A percentile compares a stretch with the other conserved stretches of the same genome.
Evolutionary conservation across 2,888 invertebrate genomes (phyloP).

Genomic region (Myopa testacea): DNA sequence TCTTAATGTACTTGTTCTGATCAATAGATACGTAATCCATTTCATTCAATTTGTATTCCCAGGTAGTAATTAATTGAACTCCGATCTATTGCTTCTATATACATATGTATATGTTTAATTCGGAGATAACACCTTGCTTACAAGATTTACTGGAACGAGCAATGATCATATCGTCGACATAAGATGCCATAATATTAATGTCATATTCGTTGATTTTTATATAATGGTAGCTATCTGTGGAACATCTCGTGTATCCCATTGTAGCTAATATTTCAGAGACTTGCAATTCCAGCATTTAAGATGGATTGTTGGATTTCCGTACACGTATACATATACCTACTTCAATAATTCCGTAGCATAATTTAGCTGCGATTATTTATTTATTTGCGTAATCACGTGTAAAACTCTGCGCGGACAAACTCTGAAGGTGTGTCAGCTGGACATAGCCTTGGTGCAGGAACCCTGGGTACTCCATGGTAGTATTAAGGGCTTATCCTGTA

Average conservation of each 20-base stretch:
- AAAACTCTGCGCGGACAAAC: neutral
- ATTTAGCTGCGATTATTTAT: neutral
- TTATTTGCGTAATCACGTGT: neutral
- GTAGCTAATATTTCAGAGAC: slow-evolving; percentile 31
- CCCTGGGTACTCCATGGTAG: no score
- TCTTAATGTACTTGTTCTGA: slow-evolving; percentile 34
- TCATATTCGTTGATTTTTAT: slow-evolving; percentile 22
- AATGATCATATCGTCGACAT: slow-evolving; percentile 40
- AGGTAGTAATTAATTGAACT: slow-evolving; percentile 39
- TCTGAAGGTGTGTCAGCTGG: no score
- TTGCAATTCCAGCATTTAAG: no score
- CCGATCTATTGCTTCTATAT: slow-evolving; percentile 38
- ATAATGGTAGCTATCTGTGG: slow-evolving; percentile 36
- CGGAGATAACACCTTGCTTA: slow-evolving; percentile 24
- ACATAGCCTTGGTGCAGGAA: no score
- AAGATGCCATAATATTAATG: slow-evolving; percentile 39
- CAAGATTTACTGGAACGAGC: slow-evolving; percentile 16
- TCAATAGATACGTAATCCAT: slow-evolving; percentile 23
- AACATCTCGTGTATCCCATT: slow-evolving; percentile 59
- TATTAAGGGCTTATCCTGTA: no score
- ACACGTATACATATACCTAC: slow-evolving; percentile 40
- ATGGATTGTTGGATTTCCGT: slow-evolving; percentile 39
- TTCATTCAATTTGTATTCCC: slow-evolving; percentile 41
- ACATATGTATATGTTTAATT: no score
- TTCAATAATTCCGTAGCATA: slow-evolving; percentile 17